Base-by-base conservation (phyloP, 2,888 invertebrate genomes). In the Catocala sponsa region DNA sequence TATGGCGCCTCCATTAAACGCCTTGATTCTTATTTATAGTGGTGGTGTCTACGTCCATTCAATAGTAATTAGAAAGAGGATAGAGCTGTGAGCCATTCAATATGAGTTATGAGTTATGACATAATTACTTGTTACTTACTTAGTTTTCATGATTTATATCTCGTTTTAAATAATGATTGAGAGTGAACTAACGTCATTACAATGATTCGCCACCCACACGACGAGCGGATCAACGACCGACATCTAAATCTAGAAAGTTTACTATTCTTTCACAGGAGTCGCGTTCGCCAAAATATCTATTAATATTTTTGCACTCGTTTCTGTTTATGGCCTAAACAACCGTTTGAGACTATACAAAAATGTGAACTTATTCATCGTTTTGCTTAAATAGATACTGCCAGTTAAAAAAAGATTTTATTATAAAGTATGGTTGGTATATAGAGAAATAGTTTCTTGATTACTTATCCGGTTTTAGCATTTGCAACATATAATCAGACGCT, bases 171-270 rank as follows among this genome's bases (percentile, higher is more conserved):
- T 46, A 46, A 59, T 42, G 2, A 41, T 25, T 6, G 10, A 38
- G 48, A 47, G 13, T 6, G 7, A 48, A 52, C 50, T 53, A 44
- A 59, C 54, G 42, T 57, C 51, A 55, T 49, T 52, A 55, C 48
- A 47, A 72, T 69, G 61, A 66, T 66, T 72, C 56, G 53, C 54
- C 15, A 50, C 66, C 66, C 49, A 69, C 59, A 12, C 41, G 33
- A 55, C n/a, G 13, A 35, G 47, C 11, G 32, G 46, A 62, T 63
- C 70, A 73, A 67, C 44, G 64, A 15, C 61, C 70, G 47, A 25
- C 9, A 43, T 52, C 58, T 69, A 63, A 54, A 64, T 60, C 56
- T 55, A 63, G 59, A 56, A 44, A 55, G 46, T 53, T 59, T 57
- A 51, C 25, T 57, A 47, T 53, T 59, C 10, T 47, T 51, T 42